Percentiles rank a stretch among this genome's conserved stretches.
phyloP scores from a whole-genome alignment of 2,113 vertebrate genomes.

The Indicator indicator region DNA sequence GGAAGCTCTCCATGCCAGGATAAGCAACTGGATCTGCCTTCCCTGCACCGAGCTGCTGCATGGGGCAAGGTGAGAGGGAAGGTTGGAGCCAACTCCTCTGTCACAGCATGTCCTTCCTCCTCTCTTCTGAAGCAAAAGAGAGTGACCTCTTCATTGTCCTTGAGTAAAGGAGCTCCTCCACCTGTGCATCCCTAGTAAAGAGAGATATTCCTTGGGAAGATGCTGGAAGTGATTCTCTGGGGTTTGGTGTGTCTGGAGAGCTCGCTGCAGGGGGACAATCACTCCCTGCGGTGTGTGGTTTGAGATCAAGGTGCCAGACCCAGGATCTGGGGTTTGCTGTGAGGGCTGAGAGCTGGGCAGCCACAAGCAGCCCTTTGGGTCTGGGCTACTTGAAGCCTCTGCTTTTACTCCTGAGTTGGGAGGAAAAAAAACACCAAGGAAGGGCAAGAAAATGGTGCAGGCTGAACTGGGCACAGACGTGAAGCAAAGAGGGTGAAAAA shows the following conservation, averaged over 20 bases:
- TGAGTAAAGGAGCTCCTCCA: neutral
- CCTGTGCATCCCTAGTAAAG: neutral
- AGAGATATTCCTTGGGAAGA: neutral
- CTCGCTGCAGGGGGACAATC: accelerated
- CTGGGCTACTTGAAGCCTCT: neutral
- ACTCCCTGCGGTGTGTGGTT: accelerated
- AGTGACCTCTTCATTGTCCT: conserved; percentile 4
- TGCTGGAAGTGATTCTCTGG: neutral
- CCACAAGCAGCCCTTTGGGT: neutral
- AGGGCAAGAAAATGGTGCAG: neutral
- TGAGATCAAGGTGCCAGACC: neutral
- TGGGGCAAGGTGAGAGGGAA: neutral
- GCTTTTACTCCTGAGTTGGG: neutral
- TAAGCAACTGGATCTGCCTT: neutral
- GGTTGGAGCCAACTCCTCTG: neutral
- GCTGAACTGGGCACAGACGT: neutral
- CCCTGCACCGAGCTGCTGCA: accelerated
- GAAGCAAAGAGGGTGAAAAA: neutral
- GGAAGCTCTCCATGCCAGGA: neutral
- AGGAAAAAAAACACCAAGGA: neutral
- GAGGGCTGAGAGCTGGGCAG: neutral
- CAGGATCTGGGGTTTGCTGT: accelerated
- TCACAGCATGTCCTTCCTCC: accelerated
- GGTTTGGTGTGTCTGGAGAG: accelerated
- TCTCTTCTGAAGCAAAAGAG: neutral